Evolutionary conservation across 2,113 vertebrate species (phyloP).

Genomic region (Natator depressus): DNA sequence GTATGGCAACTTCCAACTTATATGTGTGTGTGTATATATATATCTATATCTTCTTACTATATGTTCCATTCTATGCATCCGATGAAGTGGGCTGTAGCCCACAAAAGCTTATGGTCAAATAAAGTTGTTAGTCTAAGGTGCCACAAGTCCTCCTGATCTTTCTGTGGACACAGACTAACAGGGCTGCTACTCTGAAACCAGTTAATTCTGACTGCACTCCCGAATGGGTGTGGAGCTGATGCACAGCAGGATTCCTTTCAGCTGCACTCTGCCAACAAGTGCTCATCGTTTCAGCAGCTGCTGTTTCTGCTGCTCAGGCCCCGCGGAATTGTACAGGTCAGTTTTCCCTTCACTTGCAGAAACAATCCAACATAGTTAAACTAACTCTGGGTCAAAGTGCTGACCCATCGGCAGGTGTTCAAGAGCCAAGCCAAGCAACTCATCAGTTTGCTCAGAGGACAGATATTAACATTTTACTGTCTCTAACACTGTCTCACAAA

Average conservation of each 20-base stretch:
- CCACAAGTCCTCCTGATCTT: too few relatives aligned
- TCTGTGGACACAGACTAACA: too few relatives aligned
- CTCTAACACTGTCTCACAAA: constrained; percentile 5
- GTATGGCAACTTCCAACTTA: too few relatives aligned
- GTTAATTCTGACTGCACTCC: constrained; percentile 30
- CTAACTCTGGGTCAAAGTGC: constrained; percentile 5
- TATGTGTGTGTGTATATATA: too few relatives aligned
- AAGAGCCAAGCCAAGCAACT: not conserved
- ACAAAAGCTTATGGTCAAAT: too few relatives aligned
- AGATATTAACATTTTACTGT: not conserved
- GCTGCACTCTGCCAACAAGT: constrained; percentile 16
- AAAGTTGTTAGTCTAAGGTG: too few relatives aligned
- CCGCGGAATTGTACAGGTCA: not conserved
- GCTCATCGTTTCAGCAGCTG: constrained; percentile 25
- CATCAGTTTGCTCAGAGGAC: not conserved
- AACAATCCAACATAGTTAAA: not conserved
- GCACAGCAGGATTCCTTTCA: constrained; percentile 35
- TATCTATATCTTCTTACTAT: too few relatives aligned
- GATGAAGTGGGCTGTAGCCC: too few relatives aligned
- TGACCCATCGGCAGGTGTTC: not conserved
- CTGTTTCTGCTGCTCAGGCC: not conserved
- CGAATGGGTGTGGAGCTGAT: constrained; percentile 29
- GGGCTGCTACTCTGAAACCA: not conserved
- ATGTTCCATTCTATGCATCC: too few relatives aligned
- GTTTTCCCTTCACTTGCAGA: not conserved